phyloP scores from a whole-genome alignment of 2,888 invertebrate genomes.

The Ametastegia equiseti region DNA sequence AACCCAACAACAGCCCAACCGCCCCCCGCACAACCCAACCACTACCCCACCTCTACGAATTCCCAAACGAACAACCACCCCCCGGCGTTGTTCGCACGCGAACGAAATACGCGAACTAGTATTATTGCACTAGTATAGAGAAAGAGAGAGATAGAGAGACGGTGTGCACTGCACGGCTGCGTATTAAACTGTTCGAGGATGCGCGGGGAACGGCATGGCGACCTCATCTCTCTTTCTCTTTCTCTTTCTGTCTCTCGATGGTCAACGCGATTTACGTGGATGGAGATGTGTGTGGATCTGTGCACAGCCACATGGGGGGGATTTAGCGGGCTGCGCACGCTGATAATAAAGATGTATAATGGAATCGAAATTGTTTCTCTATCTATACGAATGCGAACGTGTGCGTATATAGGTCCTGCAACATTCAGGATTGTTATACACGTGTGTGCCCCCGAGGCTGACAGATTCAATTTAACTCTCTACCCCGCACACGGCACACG shows the following conservation, averaged over 20 bases:
- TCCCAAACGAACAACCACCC: constrained; percentile 54
- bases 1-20: too few relatives aligned
- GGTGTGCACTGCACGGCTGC: constrained; percentile 65
- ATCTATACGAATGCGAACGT: constrained; percentile 73
- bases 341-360: constrained; percentile 74
- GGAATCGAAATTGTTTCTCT: constrained; percentile 75
- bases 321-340: background rate
- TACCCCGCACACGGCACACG: constrained; percentile 60
- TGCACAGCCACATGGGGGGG: background rate
- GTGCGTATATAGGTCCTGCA: background rate
- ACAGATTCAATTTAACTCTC: constrained; percentile 68
- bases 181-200: constrained; percentile 70
- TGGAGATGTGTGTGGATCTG: background rate
- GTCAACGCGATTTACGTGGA: constrained; percentile 47
- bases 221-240: too few relatives aligned
- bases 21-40: too few relatives aligned
- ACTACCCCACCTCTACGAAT: too few relatives aligned
- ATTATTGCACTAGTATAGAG: background rate
- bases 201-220: constrained; percentile 59
- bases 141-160: background rate
- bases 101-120: background rate
- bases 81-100: constrained; percentile 53
- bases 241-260: too few relatives aligned
- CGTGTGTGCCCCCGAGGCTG: constrained; percentile 49
- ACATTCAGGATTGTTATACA: background rate